Evolutionary conservation across 92 coral and sea anemone genomes (phyloP).

Genomic region (Porites rus): DNA sequence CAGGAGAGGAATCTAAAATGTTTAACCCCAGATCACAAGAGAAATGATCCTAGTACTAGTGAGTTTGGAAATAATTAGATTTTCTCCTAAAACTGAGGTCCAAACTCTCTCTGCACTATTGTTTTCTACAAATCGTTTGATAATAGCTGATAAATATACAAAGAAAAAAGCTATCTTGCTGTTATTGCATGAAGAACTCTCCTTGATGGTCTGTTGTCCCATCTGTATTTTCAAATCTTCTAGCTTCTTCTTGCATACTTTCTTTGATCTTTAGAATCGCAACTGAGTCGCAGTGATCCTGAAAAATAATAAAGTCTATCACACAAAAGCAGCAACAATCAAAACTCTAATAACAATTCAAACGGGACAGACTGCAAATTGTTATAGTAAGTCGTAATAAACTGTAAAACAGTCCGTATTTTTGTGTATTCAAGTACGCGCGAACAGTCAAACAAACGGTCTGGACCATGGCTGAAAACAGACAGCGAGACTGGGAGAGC

Average conservation of each 20-base stretch:
- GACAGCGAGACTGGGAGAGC: too few species aligned
- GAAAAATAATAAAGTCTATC: not conserved
- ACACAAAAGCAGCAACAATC: not conserved
- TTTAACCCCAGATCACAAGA: conserved; percentile 39
- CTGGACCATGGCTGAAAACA: too few species aligned
- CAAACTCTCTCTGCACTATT: conserved; percentile 13
- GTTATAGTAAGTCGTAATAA: too few species aligned
- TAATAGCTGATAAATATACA: conserved; percentile 45
- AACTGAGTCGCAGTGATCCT: conserved; percentile 93
- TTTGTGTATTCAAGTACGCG: too few species aligned
- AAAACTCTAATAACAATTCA: too few species aligned
- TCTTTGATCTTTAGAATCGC: conserved; percentile 93
- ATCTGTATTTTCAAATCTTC: conserved; percentile 84
- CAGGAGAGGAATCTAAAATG: not conserved
- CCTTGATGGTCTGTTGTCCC: conserved; percentile 74
- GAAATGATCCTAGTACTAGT: conserved; percentile 12
- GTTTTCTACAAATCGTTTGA: conserved; percentile 38
- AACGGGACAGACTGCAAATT: too few species aligned
- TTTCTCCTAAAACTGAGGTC: conserved; percentile 20
- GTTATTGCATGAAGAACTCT: conserved; percentile 84
- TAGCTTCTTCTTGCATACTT: conserved; percentile 94
- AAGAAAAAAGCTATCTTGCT: conserved; percentile 33
- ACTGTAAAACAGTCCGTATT: too few species aligned
- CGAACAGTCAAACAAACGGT: too few species aligned
- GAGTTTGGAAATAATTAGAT: conserved; percentile 19